Conservation (phyloP, 2,797 vertebrate genomes). For the Betta splendens region DNA sequence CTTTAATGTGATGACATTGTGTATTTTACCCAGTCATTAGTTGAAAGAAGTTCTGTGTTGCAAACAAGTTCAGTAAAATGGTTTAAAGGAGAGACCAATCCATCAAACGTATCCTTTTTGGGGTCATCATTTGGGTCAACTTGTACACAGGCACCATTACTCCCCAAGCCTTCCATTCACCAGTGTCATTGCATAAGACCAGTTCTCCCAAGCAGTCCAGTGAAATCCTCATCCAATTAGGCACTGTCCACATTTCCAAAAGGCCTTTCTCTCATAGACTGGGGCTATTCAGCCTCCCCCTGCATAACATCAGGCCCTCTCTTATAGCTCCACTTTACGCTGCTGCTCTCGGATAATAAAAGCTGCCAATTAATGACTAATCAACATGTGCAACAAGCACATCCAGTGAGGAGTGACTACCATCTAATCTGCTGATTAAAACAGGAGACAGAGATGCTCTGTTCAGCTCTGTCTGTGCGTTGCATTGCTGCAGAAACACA, state of each 20-base stretch:
- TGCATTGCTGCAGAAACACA: conserved; percentile 44
- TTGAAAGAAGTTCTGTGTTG: not conserved
- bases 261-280: conserved; percentile 76
- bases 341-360: conserved; percentile 80
- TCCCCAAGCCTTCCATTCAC: conserved; percentile 69
- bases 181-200: conserved; percentile 75
- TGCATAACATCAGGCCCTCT: conserved; percentile 78
- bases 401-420: conserved; percentile 77
- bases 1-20: not conserved
- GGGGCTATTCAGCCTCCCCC: conserved; percentile 77
- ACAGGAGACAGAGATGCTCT: conserved; percentile 75
- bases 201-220: conserved; percentile 70
- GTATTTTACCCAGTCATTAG: not conserved
- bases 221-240: conserved; percentile 84
- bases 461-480: conserved; percentile 57
- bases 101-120: conserved; percentile 17
- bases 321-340: conserved; percentile 78
- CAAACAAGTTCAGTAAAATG: conserved; percentile 28
- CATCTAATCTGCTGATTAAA: conserved; percentile 77
- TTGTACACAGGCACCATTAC: conserved; percentile 57
- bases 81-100: conserved; percentile 21
- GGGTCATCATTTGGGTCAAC: conserved; percentile 55
- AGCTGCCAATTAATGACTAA: conserved; percentile 82
- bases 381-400: conserved; percentile 79
- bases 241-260: conserved; percentile 77